phyloP scores from a whole-genome alignment of 1,140 invertebrate species.

The Lucilia cuprina region DNA sequence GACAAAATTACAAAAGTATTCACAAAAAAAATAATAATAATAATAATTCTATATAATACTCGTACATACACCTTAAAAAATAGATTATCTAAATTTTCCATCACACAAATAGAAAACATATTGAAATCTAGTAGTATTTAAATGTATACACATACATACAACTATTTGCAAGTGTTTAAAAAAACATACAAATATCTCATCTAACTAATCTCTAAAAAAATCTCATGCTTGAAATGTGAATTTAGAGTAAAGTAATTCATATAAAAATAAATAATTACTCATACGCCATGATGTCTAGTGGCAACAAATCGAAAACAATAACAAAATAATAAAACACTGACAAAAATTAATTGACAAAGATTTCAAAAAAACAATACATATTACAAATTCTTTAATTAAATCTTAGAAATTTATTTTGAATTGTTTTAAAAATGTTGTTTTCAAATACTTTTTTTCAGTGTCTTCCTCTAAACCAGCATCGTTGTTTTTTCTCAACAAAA shows the following conservation, averaged over 20 bases:
- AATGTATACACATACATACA: neutral
- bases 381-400: too few relatives aligned
- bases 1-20: neutral
- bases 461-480: too few relatives aligned
- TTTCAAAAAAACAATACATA: too few relatives aligned
- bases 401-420: too few relatives aligned
- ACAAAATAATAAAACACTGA: neutral
- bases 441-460: too few relatives aligned
- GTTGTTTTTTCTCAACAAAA: too few relatives aligned
- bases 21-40: neutral
- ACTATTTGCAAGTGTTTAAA: neutral
- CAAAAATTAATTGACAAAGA: too few relatives aligned
- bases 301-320: neutral
- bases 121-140: neutral
- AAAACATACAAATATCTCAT: neutral
- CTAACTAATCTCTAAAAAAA: neutral
- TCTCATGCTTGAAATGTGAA: neutral
- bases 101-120: neutral
- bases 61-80: slow-evolving; percentile 2
- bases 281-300: slow-evolving; percentile 16
- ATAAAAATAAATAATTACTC: slow-evolving; percentile 7
- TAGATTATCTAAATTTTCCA: neutral
- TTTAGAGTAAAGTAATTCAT: neutral
- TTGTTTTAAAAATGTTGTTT: too few relatives aligned
- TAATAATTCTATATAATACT: neutral